Conservation (phyloP, 2,113 vertebrate genomes). For the Vidua macroura region DNA sequence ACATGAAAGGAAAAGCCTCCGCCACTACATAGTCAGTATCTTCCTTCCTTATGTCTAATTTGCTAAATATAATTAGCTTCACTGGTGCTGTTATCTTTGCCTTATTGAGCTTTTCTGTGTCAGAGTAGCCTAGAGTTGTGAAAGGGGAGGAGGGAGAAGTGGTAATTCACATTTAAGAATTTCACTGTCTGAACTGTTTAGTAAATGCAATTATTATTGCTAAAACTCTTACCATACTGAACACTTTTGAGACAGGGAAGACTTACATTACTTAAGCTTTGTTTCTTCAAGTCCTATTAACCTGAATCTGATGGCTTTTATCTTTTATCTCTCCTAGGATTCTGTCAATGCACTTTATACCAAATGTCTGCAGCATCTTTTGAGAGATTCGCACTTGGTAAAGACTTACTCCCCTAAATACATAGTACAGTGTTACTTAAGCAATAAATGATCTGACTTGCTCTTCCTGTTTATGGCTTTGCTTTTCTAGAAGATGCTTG, state of each 20-base stretch:
- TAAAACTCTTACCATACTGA: background rate
- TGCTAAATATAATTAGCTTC: background rate
- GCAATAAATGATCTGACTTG: background rate
- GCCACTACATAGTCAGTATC: constrained; percentile 91
- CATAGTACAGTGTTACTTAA: background rate
- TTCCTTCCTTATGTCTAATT: background rate
- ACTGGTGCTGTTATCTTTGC: background rate
- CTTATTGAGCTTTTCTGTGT: background rate
- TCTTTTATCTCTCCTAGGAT: constrained; percentile 74
- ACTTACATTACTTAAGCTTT: background rate
- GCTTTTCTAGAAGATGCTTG: constrained; percentile 83
- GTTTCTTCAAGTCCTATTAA: background rate
- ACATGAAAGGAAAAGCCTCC: constrained; percentile 89
- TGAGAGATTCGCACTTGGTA: constrained; percentile 93
- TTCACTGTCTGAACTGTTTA: background rate
- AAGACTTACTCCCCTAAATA: constrained; percentile 42
- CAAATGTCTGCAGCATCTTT: constrained; percentile 93
- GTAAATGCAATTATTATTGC: background rate
- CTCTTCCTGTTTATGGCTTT: constrained; percentile 11
- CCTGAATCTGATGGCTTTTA: background rate
- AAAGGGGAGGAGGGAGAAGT: background rate
- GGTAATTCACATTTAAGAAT: background rate
- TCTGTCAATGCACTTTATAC: constrained; percentile 90
- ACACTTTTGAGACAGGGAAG: background rate
- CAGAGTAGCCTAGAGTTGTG: background rate